A percentile compares a stretch with the other conserved stretches of the same genome.
These are phyloP conservation scores for Atractosteus spatula DNA, from an alignment of 2,113 vertebrate species.

Conservation along the genomic window DNA sequence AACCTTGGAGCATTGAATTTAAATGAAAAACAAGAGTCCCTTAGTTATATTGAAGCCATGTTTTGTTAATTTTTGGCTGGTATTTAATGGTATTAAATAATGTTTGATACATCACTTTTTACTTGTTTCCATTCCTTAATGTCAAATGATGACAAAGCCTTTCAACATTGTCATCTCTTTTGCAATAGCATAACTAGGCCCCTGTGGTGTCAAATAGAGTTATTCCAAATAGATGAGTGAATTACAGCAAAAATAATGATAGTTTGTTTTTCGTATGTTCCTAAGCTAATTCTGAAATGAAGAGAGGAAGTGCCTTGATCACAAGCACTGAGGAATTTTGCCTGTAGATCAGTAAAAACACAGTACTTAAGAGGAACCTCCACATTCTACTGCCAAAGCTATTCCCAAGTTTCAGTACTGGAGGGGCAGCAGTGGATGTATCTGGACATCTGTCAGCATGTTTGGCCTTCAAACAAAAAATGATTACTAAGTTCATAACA, in stretches of 20 bases:
- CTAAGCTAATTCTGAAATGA: neutral
- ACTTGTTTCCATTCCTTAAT: too few relatives aligned
- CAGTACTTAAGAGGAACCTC: conserved; percentile 24
- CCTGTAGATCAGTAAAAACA: conserved; percentile 31
- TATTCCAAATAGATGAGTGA: conserved; percentile 9
- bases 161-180: too few relatives aligned
- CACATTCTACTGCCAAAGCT: neutral
- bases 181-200: neutral
- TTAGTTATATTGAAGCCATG: too few relatives aligned
- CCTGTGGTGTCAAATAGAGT: conserved; percentile 9
- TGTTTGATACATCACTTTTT: too few relatives aligned
- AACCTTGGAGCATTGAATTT: too few relatives aligned
- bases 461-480: conserved; percentile 6
- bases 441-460: conserved; percentile 1
- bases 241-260: conserved; percentile 7
- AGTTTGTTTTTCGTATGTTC: conserved; percentile 5
- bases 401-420: neutral
- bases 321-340: conserved; percentile 33
- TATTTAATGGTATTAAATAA: too few relatives aligned
- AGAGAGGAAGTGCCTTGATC: conserved; percentile 34
- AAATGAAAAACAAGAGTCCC: too few relatives aligned
- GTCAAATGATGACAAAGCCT: too few relatives aligned
- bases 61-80: too few relatives aligned
- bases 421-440: neutral
- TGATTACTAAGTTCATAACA: conserved; percentile 6